Evolutionary conservation across 2,113 vertebrate species (phyloP).

Genomic region (Rhagologus leucostigma): DNA sequence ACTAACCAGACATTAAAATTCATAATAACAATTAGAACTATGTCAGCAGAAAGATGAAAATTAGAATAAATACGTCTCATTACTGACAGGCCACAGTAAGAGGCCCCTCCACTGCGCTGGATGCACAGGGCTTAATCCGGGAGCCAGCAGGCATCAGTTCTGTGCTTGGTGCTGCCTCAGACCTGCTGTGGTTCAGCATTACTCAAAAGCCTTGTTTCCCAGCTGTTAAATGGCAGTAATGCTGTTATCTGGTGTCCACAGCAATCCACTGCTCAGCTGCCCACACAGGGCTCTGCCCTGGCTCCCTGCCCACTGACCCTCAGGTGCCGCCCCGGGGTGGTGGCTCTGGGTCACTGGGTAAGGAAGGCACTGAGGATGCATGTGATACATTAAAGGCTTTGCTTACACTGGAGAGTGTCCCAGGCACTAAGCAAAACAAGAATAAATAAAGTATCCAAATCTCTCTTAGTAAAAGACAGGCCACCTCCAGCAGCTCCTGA

Average conservation of each 20-base stretch:
- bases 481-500: not conserved
- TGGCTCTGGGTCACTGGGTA: not conserved
- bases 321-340: not conserved
- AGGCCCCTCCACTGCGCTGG: not conserved
- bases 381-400: not conserved
- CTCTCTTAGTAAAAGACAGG: not conserved
- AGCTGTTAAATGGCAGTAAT: not conserved
- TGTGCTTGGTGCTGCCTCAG: not conserved
- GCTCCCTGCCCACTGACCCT: not conserved
- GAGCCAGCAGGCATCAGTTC: not conserved
- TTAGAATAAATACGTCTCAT: not conserved
- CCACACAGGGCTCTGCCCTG: not conserved
- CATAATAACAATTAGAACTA: not conserved
- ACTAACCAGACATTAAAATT: not conserved
- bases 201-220: not conserved
- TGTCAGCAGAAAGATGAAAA: conserved; percentile 13
- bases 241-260: not conserved
- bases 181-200: not conserved
- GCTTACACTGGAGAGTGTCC: not conserved
- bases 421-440: not conserved
- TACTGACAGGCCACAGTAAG: not conserved
- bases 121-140: not conserved
- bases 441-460: not conserved
- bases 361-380: not conserved
- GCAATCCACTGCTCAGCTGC: not conserved